Percentiles rank a stretch among this genome's conserved stretches.
Conservation (phyloP, 2,888 invertebrate species). For the Calameuta filiformis region DNA sequence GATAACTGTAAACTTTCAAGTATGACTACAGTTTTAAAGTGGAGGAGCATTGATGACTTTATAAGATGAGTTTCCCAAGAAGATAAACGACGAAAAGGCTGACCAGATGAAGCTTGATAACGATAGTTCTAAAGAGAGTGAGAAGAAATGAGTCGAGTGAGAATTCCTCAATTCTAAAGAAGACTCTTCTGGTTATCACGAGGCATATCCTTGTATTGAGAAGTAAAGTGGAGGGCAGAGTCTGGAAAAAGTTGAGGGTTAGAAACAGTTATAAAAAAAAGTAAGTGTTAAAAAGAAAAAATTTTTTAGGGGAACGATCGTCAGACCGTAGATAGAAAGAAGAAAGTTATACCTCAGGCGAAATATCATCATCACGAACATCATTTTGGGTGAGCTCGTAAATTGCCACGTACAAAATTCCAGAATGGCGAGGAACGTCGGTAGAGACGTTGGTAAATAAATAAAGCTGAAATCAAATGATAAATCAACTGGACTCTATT, state of each 20-base stretch:
- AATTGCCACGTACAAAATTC: not conserved
- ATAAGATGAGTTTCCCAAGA: not conserved
- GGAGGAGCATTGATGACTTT: not conserved
- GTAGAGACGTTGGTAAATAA: not conserved
- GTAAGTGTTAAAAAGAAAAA: not conserved
- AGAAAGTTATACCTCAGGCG: not conserved
- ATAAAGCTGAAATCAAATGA: slow-evolving; percentile 3
- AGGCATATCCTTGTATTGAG: not conserved
- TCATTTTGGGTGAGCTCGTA: not conserved
- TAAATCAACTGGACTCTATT: slow-evolving; percentile 16
- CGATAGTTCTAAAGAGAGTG: not conserved
- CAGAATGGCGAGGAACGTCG: not conserved
- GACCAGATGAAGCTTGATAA: not conserved
- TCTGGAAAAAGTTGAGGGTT: not conserved
- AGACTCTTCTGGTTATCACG: not conserved
- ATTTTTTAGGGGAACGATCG: not conserved
- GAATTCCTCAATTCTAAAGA: not conserved
- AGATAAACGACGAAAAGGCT: not conserved
- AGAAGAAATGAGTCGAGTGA: not conserved
- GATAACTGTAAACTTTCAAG: not conserved
- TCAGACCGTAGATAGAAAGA: not conserved
- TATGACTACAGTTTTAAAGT: not conserved
- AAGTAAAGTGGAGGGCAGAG: not conserved
- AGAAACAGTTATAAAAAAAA: not conserved
- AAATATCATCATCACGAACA: not conserved